Conservation (phyloP, 2,113 vertebrate genomes). For the Pollachius pollachius region DNA sequence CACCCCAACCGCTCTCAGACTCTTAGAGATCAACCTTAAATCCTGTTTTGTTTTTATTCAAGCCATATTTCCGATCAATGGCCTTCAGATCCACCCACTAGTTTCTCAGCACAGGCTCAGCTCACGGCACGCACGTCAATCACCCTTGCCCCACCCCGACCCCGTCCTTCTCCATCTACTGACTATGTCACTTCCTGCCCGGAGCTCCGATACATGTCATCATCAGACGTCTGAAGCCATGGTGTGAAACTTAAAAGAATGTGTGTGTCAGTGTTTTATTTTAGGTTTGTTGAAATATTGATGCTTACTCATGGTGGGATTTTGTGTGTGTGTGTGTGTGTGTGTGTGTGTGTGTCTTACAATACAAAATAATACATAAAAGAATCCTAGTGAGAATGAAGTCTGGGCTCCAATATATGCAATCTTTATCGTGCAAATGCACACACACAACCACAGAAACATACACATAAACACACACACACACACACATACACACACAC, state of each 20-base stretch:
- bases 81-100: slow-evolving; percentile 49
- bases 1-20: too few species aligned
- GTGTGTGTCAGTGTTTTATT: too few species aligned
- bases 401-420: too few species aligned
- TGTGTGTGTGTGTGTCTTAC: not conserved
- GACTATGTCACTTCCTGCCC: too few species aligned
- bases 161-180: slow-evolving; percentile 23
- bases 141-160: slow-evolving; percentile 26
- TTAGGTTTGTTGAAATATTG: too few species aligned
- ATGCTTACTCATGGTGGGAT: not conserved
- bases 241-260: too few species aligned
- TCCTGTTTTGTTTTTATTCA: too few species aligned
- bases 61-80: slow-evolving; percentile 21
- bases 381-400: too few species aligned
- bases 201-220: too few species aligned
- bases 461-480: not conserved
- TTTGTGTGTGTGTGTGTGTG: not conserved
- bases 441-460: too few species aligned
- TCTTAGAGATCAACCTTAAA: too few species aligned
- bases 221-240: too few species aligned
- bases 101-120: slow-evolving; percentile 42
- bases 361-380: not conserved
- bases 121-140: slow-evolving; percentile 30
- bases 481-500: slow-evolving; percentile 16
- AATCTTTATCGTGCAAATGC: not conserved